Conservation (phyloP, 2,888 invertebrate genomes). For the Brachyptera risi region DNA sequence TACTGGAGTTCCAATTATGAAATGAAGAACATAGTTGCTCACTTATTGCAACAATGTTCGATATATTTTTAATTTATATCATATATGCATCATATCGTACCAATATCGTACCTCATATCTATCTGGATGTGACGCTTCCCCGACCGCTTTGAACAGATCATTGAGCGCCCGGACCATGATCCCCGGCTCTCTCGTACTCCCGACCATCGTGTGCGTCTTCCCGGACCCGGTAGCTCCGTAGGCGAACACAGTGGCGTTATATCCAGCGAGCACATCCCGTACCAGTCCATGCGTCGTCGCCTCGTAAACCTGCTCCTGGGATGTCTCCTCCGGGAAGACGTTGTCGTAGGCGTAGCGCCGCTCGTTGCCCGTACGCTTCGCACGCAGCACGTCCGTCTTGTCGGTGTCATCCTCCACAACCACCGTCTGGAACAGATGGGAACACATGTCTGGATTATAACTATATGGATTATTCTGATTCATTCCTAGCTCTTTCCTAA, state of each 20-base stretch:
- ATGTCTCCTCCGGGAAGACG: constrained; percentile 81
- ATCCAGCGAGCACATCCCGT: constrained; percentile 74
- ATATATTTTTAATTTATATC: too few relatives aligned
- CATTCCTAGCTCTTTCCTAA: too few relatives aligned
- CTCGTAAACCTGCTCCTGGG: constrained; percentile 84
- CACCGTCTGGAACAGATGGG: too few relatives aligned
- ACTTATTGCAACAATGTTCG: too few relatives aligned
- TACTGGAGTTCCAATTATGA: too few relatives aligned
- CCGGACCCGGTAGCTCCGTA: constrained; percentile 92
- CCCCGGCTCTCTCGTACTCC: constrained; percentile 63
- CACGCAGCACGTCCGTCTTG: constrained; percentile 59
- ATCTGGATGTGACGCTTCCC: constrained; percentile 54
- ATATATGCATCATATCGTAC: too few relatives aligned
- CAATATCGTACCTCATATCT: constrained; percentile 56
- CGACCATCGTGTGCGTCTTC: constrained; percentile 89
- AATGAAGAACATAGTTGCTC: too few relatives aligned
- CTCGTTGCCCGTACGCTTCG: constrained; percentile 65
- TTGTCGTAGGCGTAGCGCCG: constrained; percentile 86
- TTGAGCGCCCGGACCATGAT: constrained; percentile 84
- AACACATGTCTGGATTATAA: too few relatives aligned
- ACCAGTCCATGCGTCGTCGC: constrained; percentile 82
- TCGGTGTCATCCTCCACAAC: constrained; percentile 60
- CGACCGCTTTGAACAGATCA: constrained; percentile 72
- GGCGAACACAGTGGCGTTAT: constrained; percentile 94
- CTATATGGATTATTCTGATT: too few relatives aligned